These are phyloP conservation scores for Varanus salvator DNA, from an alignment of 2,113 vertebrate species.

Conservation along the genomic window DNA sequence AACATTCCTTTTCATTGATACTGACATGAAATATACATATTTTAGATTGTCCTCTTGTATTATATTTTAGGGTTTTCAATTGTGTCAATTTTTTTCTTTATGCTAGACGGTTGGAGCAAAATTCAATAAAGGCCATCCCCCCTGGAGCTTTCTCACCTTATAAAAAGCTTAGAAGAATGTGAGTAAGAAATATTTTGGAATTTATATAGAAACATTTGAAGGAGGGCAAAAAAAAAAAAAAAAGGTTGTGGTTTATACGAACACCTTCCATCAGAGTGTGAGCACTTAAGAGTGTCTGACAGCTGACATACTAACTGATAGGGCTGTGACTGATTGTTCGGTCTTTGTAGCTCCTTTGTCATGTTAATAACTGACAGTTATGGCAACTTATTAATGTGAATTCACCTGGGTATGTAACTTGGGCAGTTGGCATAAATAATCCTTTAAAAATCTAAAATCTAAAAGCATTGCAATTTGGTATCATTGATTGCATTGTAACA, in stretches of 20 bases:
- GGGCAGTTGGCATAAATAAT: conserved; percentile 3
- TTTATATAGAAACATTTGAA: background rate
- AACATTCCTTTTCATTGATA: conserved; percentile 11
- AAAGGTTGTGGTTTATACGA: conserved; percentile 6
- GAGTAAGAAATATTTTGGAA: conserved; percentile 72
- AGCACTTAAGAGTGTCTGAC: conserved; percentile 46
- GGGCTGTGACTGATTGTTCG: conserved; percentile 26
- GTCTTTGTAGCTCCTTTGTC: background rate
- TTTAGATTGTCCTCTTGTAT: conserved; percentile 32
- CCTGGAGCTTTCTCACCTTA: conserved; percentile 96
- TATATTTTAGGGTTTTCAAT: conserved; percentile 29
- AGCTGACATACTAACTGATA: conserved; percentile 44
- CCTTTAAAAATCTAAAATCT: background rate
- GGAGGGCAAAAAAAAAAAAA: background rate
- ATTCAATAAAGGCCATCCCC: conserved; percentile 97
- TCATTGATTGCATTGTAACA: background rate
- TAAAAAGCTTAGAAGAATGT: conserved; percentile 98
- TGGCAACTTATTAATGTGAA: conserved; percentile 34
- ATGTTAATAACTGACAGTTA: conserved; percentile 18
- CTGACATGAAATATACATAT: conserved; percentile 16
- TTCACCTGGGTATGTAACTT: background rate
- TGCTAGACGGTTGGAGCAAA: conserved; percentile 96
- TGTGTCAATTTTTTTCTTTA: conserved; percentile 40
- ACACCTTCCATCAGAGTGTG: conserved; percentile 9
- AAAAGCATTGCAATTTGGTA: background rate